phyloP scores from a whole-genome alignment of 2,113 vertebrate genomes.

The Anhinga rufa region DNA sequence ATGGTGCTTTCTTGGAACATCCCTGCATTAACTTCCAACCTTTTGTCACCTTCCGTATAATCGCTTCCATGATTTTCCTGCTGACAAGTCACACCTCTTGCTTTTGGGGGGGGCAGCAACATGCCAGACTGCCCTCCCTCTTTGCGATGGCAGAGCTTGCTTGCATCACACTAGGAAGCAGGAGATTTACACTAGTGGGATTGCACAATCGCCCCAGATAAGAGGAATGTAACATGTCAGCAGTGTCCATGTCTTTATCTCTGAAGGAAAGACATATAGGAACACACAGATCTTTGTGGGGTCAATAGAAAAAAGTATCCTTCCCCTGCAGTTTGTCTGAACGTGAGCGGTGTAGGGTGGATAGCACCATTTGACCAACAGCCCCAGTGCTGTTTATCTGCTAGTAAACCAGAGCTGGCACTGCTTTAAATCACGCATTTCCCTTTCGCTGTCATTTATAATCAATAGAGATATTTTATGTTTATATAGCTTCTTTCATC shows the following conservation, averaged over 20 bases:
- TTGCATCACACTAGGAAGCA: neutral
- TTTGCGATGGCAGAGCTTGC: neutral
- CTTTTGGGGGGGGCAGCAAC: neutral
- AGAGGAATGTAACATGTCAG: constrained; percentile 37
- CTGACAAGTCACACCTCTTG: constrained; percentile 27
- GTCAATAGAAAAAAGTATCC: neutral
- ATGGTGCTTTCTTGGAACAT: neutral
- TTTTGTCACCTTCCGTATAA: neutral
- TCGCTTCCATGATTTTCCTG: neutral
- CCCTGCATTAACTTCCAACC: neutral
- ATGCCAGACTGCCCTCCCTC: neutral
- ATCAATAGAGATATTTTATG: neutral
- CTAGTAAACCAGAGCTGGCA: neutral
- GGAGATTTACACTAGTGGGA: neutral
- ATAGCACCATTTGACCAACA: neutral
- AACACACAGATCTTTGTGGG: neutral
- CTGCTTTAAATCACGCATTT: neutral
- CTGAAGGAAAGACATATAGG: neutral
- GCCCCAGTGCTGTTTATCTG: neutral
- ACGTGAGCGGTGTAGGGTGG: neutral
- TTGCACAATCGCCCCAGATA: constrained; percentile 24
- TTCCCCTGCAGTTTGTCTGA: neutral
- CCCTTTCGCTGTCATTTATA: neutral
- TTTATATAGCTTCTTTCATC: neutral
- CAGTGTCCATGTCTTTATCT: constrained; percentile 5